Base-by-base conservation (phyloP, 2,113 vertebrate genomes). In the Reinhardtius hippoglossoides region DNA sequence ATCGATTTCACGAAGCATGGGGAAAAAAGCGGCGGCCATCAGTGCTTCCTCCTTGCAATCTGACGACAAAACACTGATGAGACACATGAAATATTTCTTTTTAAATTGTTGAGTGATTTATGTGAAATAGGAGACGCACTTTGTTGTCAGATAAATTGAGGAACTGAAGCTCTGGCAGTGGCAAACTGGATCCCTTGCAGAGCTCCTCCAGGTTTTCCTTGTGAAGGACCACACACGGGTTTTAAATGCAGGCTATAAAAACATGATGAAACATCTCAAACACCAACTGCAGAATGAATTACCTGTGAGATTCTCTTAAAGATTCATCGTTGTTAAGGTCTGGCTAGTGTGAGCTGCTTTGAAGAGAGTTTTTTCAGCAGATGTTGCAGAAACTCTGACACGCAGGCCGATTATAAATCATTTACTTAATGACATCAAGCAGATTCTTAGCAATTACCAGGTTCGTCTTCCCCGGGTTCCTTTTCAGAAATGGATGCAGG, bases 111-210 rank as follows among this genome's bases (percentile, higher is more conserved):
- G 5, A 18, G 66, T 72, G 60, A 31, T 48, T 58, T 37, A 3
- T 10, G 60, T 16, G 20, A 50, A 56, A 50, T 12, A 14, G 2
- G 14, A 57, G 57, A 79, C 76, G 26, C 63, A 97, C 97, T 96
- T 96, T 94, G 88, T 96, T 97, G 82, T 95, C 78, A 54, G 96
- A 94, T 88, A 98, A 81, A 89, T 93, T 95, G 68, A 97, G 95
- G 80, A 62, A 84, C 48, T 87, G 90, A 59, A 97, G 95, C 54
- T 92, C 89, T n/a, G 95, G 94, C 50, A 97, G 94, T 1, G 95
- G 96, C 2, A 90, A 85, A 31, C 63, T 46, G 40, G 92, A 80
- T 0, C 82, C 87, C 61, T 31, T 23, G 13, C 21, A 4, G 74
- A 8, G 3, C 48, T 75, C 70, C 52, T 85, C 57, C 44, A 56